Percentiles rank a stretch among this genome's conserved stretches.
These are phyloP conservation scores for Epinephelus awoara DNA, from an alignment of 2,797 vertebrate species.

Conservation along the genomic window DNA sequence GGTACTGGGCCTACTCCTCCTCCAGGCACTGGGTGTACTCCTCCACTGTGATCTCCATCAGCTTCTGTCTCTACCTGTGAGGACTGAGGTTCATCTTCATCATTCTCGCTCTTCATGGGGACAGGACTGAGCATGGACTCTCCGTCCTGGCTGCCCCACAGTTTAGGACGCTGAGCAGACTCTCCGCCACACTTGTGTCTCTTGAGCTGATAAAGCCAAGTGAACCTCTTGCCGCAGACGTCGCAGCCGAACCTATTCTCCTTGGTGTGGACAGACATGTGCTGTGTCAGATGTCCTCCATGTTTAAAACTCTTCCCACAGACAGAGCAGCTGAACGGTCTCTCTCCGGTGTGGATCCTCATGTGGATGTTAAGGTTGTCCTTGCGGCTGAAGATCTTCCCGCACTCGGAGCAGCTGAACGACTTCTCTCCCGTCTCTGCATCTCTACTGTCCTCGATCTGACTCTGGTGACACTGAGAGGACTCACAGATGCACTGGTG, in stretches of 20 bases:
- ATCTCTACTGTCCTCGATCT: not conserved
- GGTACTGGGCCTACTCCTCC: no score
- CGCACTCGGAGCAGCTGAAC: constrained; percentile 33
- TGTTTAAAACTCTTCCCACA: constrained; percentile 36
- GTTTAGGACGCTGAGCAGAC: not conserved
- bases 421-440: not conserved
- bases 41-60: constrained; percentile 7
- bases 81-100: constrained; percentile 22
- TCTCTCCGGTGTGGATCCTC: constrained; percentile 46
- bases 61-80: constrained; percentile 6
- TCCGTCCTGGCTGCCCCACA: not conserved
- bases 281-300: constrained; percentile 34
- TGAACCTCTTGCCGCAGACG: constrained; percentile 1
- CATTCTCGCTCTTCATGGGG: not conserved
- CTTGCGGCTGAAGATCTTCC: constrained; percentile 37
- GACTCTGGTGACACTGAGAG: not conserved
- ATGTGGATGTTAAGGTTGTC: constrained; percentile 39
- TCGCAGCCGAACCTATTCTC: constrained; percentile 30
- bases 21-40: no score
- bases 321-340: constrained; percentile 12
- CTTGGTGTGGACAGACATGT: constrained; percentile 39
- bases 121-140: not conserved
- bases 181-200: constrained; percentile 24
- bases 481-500: constrained; percentile 12
- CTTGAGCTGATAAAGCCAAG: constrained; percentile 33